Percentiles rank a stretch among this genome's conserved stretches.
These are phyloP conservation scores for Plutella xylostella DNA, from an alignment of 2,888 invertebrate genomes.

Conservation along the genomic window DNA sequence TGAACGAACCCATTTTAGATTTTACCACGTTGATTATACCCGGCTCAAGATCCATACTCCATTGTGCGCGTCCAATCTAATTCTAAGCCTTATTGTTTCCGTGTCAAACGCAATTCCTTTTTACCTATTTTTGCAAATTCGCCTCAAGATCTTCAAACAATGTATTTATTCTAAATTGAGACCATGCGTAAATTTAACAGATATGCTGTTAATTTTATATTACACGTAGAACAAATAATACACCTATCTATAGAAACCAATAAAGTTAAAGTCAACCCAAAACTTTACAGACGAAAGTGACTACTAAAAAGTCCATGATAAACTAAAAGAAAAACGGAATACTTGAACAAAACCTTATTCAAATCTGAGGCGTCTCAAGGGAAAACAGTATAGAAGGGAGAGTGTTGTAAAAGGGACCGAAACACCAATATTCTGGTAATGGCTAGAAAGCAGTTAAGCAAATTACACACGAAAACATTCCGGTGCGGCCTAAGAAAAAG, in stretches of 20 bases:
- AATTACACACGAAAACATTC: constrained; percentile 35
- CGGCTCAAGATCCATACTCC: constrained; percentile 30
- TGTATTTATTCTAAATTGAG: no score
- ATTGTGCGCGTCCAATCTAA: no score
- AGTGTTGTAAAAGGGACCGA: constrained; percentile 30
- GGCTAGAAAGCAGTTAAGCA: constrained; percentile 40
- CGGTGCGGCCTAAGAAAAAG: neutral
- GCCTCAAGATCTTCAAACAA: no score
- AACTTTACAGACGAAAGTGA: constrained; percentile 1
- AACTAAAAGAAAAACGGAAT: no score
- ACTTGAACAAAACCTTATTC: no score
- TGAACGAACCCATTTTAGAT: constrained; percentile 51
- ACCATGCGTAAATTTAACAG: no score
- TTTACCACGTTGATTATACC: constrained; percentile 50
- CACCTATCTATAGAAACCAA: neutral
- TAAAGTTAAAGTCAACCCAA: constrained; percentile 21
- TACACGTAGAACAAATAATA: constrained; percentile 18
- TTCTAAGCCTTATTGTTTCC: no score
- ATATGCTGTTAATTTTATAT: no score
- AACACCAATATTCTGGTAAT: constrained; percentile 41
- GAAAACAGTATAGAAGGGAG: constrained; percentile 31
- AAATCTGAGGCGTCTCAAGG: no score
- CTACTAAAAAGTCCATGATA: neutral
- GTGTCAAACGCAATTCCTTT: no score
- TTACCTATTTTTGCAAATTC: no score